phyloP scores from a whole-genome alignment of 2,797 vertebrate genomes.

The Mus spretus region DNA sequence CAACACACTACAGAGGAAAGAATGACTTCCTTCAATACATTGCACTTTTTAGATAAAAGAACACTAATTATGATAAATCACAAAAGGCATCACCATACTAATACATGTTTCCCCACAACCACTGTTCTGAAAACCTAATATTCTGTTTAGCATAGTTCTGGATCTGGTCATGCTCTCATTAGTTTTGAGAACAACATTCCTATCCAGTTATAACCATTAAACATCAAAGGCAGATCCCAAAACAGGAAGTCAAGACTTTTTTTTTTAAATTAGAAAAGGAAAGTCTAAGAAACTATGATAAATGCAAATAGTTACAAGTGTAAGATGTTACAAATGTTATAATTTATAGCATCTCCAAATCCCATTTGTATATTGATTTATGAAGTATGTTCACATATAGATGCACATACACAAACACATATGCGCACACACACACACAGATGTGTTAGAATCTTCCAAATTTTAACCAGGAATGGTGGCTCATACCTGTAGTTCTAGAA shows the following conservation, averaged over 20 bases:
- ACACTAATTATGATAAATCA: conserved; percentile 62
- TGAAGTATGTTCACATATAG: background rate
- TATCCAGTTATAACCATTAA: background rate
- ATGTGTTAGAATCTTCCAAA: conserved; percentile 19
- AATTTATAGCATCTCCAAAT: background rate
- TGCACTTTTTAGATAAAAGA: conserved; percentile 63
- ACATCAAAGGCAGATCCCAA: background rate
- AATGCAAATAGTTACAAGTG: conserved; percentile 33
- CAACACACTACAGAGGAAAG: background rate
- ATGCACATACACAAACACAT: background rate
- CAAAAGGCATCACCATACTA: conserved; percentile 30
- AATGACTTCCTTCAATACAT: conserved; percentile 32
- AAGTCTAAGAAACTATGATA: conserved; percentile 19
- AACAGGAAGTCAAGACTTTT: background rate
- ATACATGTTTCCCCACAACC: conserved; percentile 57
- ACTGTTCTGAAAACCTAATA: conserved; percentile 70
- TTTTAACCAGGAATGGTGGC: background rate
- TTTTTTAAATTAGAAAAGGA: conserved; percentile 14
- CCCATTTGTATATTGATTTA: conserved; percentile 41
- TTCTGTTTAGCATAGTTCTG: conserved; percentile 66
- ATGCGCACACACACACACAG: background rate
- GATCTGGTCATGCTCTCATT: conserved; percentile 54
- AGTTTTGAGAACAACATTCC: conserved; percentile 17
- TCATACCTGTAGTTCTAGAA: background rate
- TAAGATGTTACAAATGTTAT: conserved; percentile 1